phyloP scores from a whole-genome alignment of 2,113 vertebrate species.

The Ranitomeya imitator region DNA sequence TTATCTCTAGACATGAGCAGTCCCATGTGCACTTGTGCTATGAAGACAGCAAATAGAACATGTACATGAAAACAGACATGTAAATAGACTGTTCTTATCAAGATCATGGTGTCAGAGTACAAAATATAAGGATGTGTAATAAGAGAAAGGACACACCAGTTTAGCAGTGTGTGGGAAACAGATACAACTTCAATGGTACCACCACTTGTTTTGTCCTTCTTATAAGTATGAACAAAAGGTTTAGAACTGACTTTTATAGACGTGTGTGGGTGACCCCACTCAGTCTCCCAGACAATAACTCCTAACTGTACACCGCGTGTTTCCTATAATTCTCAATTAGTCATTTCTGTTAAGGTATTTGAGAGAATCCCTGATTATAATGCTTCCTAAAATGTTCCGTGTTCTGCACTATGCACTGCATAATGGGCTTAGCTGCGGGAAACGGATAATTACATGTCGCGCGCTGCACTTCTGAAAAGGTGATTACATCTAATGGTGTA shows the following conservation, averaged over 20 bases:
- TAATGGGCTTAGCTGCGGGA: slow-evolving; percentile 50
- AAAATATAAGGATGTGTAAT: not conserved
- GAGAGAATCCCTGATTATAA: slow-evolving; percentile 36
- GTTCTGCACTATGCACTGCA: not conserved
- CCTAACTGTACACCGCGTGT: slow-evolving; percentile 1
- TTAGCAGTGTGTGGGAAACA: not conserved
- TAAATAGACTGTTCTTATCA: not conserved
- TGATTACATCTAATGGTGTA: slow-evolving; percentile 60
- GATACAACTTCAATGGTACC: not conserved
- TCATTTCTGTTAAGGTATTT: slow-evolving; percentile 33
- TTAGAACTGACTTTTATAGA: slow-evolving; percentile 27
- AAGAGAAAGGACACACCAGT: not conserved
- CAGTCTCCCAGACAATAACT: slow-evolving; percentile 33
- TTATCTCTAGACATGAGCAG: too few species aligned
- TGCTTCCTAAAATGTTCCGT: not conserved
- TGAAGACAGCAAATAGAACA: too few species aligned
- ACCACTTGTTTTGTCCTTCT: not conserved
- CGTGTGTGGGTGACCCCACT: slow-evolving; percentile 40
- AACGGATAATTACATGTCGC: slow-evolving; percentile 67
- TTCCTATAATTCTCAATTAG: slow-evolving; percentile 31
- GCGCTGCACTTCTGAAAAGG: slow-evolving; percentile 62
- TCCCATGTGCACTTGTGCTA: too few species aligned
- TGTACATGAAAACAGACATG: too few species aligned
- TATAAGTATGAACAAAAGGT: slow-evolving; percentile 4
- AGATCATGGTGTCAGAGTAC: not conserved